These are phyloP conservation scores for Pseudopipra pipra DNA, from an alignment of 2,113 vertebrate species.

Conservation along the genomic window DNA sequence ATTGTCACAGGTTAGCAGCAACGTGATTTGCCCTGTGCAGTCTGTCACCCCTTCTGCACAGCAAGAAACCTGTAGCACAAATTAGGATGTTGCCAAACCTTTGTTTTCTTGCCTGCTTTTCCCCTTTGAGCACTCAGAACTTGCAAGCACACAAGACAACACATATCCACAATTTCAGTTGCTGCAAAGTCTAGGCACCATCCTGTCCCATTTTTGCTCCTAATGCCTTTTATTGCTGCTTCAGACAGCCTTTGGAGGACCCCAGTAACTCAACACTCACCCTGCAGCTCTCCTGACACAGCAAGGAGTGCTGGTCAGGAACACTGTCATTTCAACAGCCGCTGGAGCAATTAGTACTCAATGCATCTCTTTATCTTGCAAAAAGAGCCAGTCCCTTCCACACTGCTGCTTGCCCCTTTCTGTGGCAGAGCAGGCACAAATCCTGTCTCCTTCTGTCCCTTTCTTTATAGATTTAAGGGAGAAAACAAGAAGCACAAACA, in stretches of 20 bases:
- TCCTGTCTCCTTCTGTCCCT: accelerated
- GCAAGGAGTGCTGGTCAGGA: neutral
- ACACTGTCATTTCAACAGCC: accelerated
- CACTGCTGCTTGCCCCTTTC: neutral
- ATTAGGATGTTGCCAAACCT: neutral
- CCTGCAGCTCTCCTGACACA: neutral
- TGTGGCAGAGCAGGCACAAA: neutral
- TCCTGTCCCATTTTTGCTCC: neutral
- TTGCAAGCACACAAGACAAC: neutral
- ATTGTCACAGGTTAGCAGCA: neutral
- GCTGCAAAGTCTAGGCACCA: neutral
- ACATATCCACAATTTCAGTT: neutral
- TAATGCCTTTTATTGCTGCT: neutral
- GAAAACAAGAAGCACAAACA: neutral
- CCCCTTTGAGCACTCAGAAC: neutral
- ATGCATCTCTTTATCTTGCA: neutral
- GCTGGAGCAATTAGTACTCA: neutral
- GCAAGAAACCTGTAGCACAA: neutral
- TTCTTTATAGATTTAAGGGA: neutral
- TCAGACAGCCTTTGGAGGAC: neutral
- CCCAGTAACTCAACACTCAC: neutral
- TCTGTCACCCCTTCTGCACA: neutral
- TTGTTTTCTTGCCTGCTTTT: neutral
- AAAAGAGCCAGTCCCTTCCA: neutral
- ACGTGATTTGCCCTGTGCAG: neutral